Evolutionary conservation across 2,888 invertebrate species (phyloP).

Genomic region (Eristalis intricaria): DNA sequence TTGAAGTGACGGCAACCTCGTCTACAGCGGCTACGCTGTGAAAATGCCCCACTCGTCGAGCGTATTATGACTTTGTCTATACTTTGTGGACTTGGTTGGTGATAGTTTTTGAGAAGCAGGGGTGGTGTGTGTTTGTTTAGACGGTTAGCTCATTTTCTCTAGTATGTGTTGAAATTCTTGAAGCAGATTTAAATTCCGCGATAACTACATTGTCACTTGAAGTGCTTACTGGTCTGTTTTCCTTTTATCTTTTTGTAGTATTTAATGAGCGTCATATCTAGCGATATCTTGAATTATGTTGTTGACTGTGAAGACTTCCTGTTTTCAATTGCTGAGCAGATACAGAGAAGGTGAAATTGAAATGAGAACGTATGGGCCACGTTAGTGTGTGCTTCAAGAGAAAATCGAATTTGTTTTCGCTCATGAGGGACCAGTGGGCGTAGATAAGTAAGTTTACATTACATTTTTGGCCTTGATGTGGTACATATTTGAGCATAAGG

Average conservation of each 20-base stretch:
- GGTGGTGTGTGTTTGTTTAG: conserved; percentile 35
- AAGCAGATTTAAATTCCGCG: conserved; percentile 44
- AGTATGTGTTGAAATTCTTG: conserved; percentile 22
- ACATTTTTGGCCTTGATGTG: too few relatives aligned
- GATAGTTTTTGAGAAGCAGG: conserved; percentile 21
- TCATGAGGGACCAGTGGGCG: too few relatives aligned
- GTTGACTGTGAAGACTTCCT: conserved; percentile 30
- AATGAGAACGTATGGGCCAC: too few relatives aligned
- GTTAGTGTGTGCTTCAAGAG: too few relatives aligned
- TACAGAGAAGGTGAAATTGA: not conserved
- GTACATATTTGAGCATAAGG: too few relatives aligned
- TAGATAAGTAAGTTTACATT: too few relatives aligned
- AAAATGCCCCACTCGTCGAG: conserved; percentile 29
- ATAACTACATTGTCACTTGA: conserved; percentile 28
- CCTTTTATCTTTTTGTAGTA: conserved; percentile 18
- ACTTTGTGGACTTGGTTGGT: conserved; percentile 14
- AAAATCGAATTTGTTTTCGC: too few relatives aligned
- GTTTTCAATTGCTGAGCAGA: not conserved
- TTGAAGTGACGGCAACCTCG: conserved; percentile 60
- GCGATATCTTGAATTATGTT: conserved; percentile 27
- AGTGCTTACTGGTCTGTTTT: conserved; percentile 22
- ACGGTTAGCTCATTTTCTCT: not conserved
- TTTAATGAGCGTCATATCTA: conserved; percentile 29
- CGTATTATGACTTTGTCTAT: conserved; percentile 30
- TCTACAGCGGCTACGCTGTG: conserved; percentile 5